phyloP scores from a whole-genome alignment of 2,888 invertebrate genomes.

The Aleiodes alternator region DNA sequence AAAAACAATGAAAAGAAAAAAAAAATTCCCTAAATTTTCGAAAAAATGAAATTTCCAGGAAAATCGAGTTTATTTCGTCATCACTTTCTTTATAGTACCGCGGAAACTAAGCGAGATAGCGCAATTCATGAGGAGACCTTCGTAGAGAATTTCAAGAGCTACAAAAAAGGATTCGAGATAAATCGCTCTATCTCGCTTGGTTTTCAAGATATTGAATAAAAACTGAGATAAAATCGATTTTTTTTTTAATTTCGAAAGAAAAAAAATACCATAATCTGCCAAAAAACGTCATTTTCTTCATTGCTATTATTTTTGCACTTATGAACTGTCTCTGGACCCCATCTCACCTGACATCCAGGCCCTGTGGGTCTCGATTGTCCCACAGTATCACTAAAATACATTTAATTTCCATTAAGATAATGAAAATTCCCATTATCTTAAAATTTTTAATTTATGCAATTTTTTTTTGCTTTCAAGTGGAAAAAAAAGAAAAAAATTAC shows the following conservation, averaged over 20 bases:
- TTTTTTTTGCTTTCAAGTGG: no score
- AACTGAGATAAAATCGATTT: background rate
- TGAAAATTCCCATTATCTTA: background rate
- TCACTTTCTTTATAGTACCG: no score
- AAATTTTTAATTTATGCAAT: no score
- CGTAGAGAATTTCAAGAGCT: no score
- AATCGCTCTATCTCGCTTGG: no score
- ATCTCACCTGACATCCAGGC: constrained; percentile 4
- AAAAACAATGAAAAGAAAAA: no score
- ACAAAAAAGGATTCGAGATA: no score
- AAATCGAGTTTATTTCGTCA: no score
- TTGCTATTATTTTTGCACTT: constrained; percentile 59
- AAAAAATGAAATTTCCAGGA: no score
- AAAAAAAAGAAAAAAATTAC: constrained; percentile 1
- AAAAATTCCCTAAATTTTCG: no score
- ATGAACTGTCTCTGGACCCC: constrained; percentile 12
- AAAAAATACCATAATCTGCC: constrained; percentile 65
- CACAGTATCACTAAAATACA: constrained; percentile 33
- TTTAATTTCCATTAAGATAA: constrained; percentile 12
- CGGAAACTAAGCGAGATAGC: no score
- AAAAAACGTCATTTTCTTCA: constrained; percentile 68
- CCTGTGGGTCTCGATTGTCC: constrained; percentile 2
- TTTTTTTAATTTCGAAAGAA: background rate
- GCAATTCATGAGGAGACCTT: no score
- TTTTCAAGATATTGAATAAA: constrained; percentile 16